These are phyloP conservation scores for Montipora capricornis DNA, from an alignment of 64 coral and sea anemone species.

Conservation along the genomic window DNA sequence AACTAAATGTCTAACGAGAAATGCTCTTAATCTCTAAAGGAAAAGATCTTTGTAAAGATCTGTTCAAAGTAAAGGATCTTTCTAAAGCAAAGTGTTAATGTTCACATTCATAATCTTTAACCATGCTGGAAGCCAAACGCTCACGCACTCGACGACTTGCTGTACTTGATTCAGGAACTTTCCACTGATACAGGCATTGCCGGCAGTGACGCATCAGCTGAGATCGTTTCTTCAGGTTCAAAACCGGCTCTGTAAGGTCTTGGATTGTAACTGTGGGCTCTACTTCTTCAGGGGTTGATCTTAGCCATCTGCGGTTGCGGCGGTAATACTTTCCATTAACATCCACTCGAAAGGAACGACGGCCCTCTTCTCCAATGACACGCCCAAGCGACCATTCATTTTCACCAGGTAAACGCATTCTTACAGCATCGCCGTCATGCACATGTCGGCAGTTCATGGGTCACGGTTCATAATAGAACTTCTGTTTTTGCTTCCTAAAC, in stretches of 20 bases:
- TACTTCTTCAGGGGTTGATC: slow-evolving; percentile 10
- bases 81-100: slow-evolving; percentile 1
- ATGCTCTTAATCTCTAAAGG: not conserved
- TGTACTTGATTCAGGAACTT: not conserved
- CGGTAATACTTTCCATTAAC: too few species aligned
- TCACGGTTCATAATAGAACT: not conserved
- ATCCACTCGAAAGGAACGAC: not conserved
- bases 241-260: not conserved
- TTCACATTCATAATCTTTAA: slow-evolving; percentile 18
- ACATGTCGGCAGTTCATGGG: slow-evolving; percentile 5
- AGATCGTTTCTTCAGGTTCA: not conserved
- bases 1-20: not conserved
- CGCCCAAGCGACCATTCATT: slow-evolving; percentile 15
- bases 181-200: not conserved
- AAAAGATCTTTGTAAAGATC: not conserved
- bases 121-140: not conserved
- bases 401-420: slow-evolving; percentile 5
- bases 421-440: not conserved
- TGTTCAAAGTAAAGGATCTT: slow-evolving; percentile 7
- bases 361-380: slow-evolving; percentile 20
- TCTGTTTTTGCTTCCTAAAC: not conserved
- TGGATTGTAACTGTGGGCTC: slow-evolving; percentile 2
- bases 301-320: too few species aligned
- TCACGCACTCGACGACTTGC: slow-evolving; percentile 11
- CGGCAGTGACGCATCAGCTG: slow-evolving; percentile 9